Evolutionary conservation across 2,797 vertebrate genomes (phyloP), one percentile per base, ranked within the genome.

Genomic region (Amphiprion clarkii): DNA sequence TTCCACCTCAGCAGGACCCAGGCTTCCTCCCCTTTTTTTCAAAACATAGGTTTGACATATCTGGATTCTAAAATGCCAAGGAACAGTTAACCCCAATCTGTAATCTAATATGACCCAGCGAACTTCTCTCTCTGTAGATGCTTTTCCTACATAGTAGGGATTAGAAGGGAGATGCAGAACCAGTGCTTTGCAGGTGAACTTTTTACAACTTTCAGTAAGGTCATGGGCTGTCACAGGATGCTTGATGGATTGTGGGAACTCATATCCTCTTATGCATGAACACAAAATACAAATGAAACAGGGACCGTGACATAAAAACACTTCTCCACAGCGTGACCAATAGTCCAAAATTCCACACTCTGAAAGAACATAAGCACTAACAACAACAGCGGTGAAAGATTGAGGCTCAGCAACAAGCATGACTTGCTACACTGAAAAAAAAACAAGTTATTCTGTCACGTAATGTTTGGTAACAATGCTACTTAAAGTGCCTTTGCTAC

Each of bases 161-260:
- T 8, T 53, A 23, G 4, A 55, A 19, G 21, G 5, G 25, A 64
- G 46, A 51, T 33, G 40, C 55, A 59, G 19, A 68, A 21, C 51
- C 16, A 11, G 54, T 12, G 48, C 4, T 72, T 54, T 67, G 52
- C 58, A 46, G 12, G n/a, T 70, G 63, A 14, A 25, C 23, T 7
- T 44, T 17, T 67, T 40, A n/a, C n/a, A 29, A 19, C 8, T 58
- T 23, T 44, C 53, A 36, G 21, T 53, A 40, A 68, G 48, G 55
- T 21, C 21, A 23, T 25, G 36, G 13, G 17, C 63, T 60, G 33
- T 21, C 27, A 59, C 29, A 17, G 60, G 49, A 31, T 33, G 19
- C 9, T 49, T 1, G 11, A 36, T 42, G 33, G 17, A 66, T 48
- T 48, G 52, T 48, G 46, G 17, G 25, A 67, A 65, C 44, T 52